phyloP scores from a whole-genome alignment of 2,888 invertebrate genomes.

The Agriotes lineatus region DNA sequence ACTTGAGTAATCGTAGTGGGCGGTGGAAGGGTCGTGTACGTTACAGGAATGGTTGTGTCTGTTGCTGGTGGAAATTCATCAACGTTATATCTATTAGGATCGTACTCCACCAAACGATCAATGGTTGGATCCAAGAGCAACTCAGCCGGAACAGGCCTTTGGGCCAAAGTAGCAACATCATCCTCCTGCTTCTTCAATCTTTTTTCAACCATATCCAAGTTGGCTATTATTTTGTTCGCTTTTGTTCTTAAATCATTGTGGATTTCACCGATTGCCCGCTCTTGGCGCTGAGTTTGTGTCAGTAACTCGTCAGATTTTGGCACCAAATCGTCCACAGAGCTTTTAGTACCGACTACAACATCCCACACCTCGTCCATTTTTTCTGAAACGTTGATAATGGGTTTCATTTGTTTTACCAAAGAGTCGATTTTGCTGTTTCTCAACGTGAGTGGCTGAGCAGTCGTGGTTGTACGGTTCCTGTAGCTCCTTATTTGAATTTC shows the following conservation, averaged over 20 bases:
- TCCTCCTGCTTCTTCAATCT: constrained; percentile 87
- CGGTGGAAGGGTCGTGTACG: constrained; percentile 65
- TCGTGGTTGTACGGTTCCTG: constrained; percentile 69
- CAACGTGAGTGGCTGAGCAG: constrained; percentile 68
- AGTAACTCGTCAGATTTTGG: constrained; percentile 89
- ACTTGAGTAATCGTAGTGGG: constrained; percentile 52
- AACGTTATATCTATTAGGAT: constrained; percentile 74
- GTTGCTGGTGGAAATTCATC: constrained; percentile 46
- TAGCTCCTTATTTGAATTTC: constrained; percentile 48
- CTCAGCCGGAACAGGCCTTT: constrained; percentile 82
- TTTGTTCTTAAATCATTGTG: constrained; percentile 82
- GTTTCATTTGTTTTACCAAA: constrained; percentile 84
- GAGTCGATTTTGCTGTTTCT: constrained; percentile 84
- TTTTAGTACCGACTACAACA: constrained; percentile 89
- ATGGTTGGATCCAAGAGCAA: constrained; percentile 82
- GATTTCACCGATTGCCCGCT: constrained; percentile 88
- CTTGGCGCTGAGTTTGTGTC: constrained; percentile 88
- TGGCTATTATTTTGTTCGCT: constrained; percentile 89
- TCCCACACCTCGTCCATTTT: constrained; percentile 95
- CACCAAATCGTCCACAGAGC: constrained; percentile 86
- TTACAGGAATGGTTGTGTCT: constrained; percentile 59
- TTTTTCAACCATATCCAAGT: constrained; percentile 88
- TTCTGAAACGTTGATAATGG: constrained; percentile 87
- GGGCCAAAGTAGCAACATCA: constrained; percentile 82
- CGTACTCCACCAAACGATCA: constrained; percentile 83